phyloP scores from a whole-genome alignment of 2,797 vertebrate species.

The Poeciliopsis turneri region DNA sequence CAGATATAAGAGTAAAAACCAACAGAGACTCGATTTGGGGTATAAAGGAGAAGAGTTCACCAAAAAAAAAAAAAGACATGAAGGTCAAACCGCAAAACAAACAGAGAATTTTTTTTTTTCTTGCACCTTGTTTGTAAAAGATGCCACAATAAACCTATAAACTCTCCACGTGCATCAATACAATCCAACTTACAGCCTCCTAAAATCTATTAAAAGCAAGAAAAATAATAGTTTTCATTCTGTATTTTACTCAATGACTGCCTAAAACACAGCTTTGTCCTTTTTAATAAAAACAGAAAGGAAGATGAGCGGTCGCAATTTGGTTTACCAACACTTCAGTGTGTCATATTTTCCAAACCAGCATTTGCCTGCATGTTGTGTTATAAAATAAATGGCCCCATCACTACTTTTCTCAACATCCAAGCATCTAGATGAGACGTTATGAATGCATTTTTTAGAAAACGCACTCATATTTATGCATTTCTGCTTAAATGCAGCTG shows the following conservation, averaged over 20 bases:
- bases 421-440: not conserved
- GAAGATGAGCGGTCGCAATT: not conserved
- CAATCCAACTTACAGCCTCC: not conserved
- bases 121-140: not conserved
- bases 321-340: not conserved
- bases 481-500: not conserved
- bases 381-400: not conserved
- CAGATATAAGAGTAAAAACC: not conserved
- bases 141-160: not conserved
- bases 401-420: not conserved
- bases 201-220: not conserved
- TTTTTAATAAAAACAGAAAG: not conserved
- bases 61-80: too few relatives aligned
- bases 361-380: not conserved
- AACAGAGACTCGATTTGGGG: not conserved
- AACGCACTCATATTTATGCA: not conserved
- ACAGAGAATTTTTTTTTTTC: not conserved
- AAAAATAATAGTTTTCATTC: not conserved
- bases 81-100: not conserved
- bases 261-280: not conserved
- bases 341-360: not conserved
- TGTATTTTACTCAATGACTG: not conserved
- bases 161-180: not conserved
- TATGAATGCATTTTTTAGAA: not conserved
- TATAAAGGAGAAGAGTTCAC: not conserved